Evolutionary conservation across 37 sponge, comb jelly and placozoan species (phyloP).

Genomic region (Halichondria panicea): DNA sequence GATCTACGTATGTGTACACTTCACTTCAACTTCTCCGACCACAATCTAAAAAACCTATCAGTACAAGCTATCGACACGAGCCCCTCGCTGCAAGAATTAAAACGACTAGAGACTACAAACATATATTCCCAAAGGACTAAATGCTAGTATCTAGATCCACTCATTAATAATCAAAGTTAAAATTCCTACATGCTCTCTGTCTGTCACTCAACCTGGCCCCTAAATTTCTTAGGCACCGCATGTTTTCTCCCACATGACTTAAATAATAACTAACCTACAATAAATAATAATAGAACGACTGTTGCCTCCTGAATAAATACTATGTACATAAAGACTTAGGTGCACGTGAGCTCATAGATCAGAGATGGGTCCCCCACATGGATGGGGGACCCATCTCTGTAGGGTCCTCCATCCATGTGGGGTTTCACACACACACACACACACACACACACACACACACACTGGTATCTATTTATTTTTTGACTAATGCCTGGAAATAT

Average conservation of each 20-base stretch:
- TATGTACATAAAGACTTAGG: not conserved
- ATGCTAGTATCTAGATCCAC: too few relatives aligned
- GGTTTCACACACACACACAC: not conserved
- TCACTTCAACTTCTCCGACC: conserved; percentile 32
- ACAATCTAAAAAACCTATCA: conserved; percentile 5
- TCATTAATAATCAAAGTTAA: too few relatives aligned
- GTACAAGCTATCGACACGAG: not conserved
- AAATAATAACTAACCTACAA: not conserved
- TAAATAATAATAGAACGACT: not conserved
- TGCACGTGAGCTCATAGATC: not conserved
- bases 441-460: not conserved
- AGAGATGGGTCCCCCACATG: not conserved
- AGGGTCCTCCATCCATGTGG: not conserved
- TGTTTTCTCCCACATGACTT: not conserved
- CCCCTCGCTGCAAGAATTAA: not conserved
- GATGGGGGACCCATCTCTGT: not conserved
- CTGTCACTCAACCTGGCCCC: too few relatives aligned
- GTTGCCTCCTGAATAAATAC: not conserved
- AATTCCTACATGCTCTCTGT: too few relatives aligned
- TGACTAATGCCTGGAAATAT: not conserved
- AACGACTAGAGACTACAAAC: not conserved
- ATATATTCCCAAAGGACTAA: not conserved
- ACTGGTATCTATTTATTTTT: not conserved
- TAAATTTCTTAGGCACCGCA: not conserved
- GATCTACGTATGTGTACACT: not conserved